Evolutionary conservation across 2,888 invertebrate genomes (phyloP), one percentile per base, ranked within the genome.

Genomic region (Galerucella calmariensis): DNA sequence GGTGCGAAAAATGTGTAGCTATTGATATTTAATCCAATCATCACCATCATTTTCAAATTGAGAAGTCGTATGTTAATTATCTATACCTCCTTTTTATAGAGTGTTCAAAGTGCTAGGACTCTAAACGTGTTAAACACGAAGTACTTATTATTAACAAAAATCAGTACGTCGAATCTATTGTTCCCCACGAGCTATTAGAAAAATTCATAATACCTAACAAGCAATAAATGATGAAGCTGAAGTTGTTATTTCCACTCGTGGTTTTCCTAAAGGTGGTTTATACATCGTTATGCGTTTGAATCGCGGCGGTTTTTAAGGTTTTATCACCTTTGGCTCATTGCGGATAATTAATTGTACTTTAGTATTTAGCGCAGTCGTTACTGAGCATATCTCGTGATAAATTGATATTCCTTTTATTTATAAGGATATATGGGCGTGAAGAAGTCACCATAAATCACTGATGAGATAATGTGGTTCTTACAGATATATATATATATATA

Each of bases 361-460:
- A 72, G 44, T 67, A 72, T 72, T 72, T 72, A 72, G 72, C 72
- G 48, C 72, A 67, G 72, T 72, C 72, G 72, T 72, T 72, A 67
- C 72, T 72, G 72, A 72, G 35, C 66, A 72, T 67, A 72, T 72
- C 72, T 59, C 16, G 58, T 72, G 59, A 72, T 72, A 72, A 72
- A 72, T 72, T 72, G 72, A 72, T 72, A 72, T 72, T 72, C 66
- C 72, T 72, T 72, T 72, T 72, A 67, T 72, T 66, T 72, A 72
- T 66, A 72, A 72, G 59, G 66, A 72, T 72, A 72, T 76, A 74
- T 76, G 73, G 73, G 76, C 73, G 76, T 63, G 65, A 67, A 68
- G 51, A 35, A 74, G 65, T 67, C 67, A 56, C 61, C 71, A 76
- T 76, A 76, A 76, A 76, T 76, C 76, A 76, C 71, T 35, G 73